Base-by-base conservation (phyloP, 2,888 invertebrate genomes). In the Protula sp. region DNA sequence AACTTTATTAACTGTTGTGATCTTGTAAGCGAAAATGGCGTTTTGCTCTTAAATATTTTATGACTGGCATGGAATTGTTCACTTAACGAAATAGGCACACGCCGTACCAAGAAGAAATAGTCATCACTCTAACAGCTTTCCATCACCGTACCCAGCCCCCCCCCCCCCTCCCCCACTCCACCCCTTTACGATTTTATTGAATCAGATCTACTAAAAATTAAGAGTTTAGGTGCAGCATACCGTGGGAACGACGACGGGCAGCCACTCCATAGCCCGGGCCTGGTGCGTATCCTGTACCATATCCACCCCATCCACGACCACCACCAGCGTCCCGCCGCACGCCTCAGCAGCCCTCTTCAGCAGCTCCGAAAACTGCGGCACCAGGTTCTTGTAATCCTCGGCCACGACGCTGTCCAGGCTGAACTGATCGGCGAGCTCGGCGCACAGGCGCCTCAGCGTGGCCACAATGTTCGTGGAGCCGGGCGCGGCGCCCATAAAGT, bases 291-390 rank as follows among this genome's bases (percentile, higher is more conserved):
- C 67, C 30, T 76, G 73, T 70, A 81, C 74, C 30, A 71, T 62
- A 59, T 82, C 81, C 30, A 80, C 59, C 14, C 80, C 81, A 69
- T 82, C 82, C n/a, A 82, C 65, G 59, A 81, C 72, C 5, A 82
- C 45, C 4, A 78, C 68, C 9, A 81, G 63, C 9, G 61, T 54
- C 59, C 67, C 69, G 48, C 67, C 29, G 5, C 9, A 9, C 9
- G 9, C 19, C 9, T 19, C 38, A 14, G 19, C 38, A 38, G 9
- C 19, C 19, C 61, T 57, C 30, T 57, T 58, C 58, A 79, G 61
- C 55, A 77, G 60, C 51, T 75, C 73, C 9, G 55, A 63, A 68
- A 80, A 74, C 60, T 70, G 70, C 19, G 64, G 59, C 3, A 68
- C 67, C 45, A 78, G 61, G 52, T 75, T 76, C 62, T 76, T 76